Percentiles rank a stretch among this genome's conserved stretches.
These are phyloP conservation scores for Platycnemis pennipes DNA, from an alignment of 2,888 invertebrate genomes.

Conservation along the genomic window DNA sequence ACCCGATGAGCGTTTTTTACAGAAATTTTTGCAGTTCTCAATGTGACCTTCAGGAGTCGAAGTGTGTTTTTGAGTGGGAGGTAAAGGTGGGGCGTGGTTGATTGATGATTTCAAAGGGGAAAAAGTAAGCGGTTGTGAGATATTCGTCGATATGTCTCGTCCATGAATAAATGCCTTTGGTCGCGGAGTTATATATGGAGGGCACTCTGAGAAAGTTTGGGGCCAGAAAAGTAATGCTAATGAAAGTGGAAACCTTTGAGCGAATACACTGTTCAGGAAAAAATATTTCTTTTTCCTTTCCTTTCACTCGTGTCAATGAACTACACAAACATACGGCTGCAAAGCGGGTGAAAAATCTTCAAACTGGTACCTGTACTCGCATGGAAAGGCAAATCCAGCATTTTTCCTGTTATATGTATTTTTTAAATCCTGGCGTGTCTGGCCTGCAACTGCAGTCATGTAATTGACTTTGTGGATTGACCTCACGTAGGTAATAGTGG, in stretches of 20 bases:
- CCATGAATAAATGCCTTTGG: constrained; percentile 15
- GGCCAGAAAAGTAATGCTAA: not conserved
- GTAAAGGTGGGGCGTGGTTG: not conserved
- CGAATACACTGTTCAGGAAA: not conserved
- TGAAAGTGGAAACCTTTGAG: not conserved
- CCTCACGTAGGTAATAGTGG: too few relatives aligned
- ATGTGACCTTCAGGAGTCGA: not conserved
- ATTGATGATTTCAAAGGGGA: constrained; percentile 15
- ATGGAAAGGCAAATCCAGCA: too few relatives aligned
- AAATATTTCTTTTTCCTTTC: not conserved
- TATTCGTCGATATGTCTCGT: constrained; percentile 35
- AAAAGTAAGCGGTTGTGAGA: not conserved
- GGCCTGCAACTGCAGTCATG: too few relatives aligned
- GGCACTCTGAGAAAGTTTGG: not conserved
- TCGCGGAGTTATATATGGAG: not conserved
- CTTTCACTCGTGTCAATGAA: not conserved
- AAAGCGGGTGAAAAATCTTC: not conserved
- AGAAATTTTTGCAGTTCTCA: not conserved
- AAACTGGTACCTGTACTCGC: too few relatives aligned
- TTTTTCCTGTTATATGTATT: too few relatives aligned
- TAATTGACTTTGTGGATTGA: too few relatives aligned
- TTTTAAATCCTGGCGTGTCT: too few relatives aligned
- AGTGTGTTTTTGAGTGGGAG: not conserved
- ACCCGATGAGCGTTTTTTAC: not conserved
- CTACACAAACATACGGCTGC: not conserved